Evolutionary conservation across 2,888 invertebrate species (phyloP).

Genomic region (Phlogophora meticulosa): DNA sequence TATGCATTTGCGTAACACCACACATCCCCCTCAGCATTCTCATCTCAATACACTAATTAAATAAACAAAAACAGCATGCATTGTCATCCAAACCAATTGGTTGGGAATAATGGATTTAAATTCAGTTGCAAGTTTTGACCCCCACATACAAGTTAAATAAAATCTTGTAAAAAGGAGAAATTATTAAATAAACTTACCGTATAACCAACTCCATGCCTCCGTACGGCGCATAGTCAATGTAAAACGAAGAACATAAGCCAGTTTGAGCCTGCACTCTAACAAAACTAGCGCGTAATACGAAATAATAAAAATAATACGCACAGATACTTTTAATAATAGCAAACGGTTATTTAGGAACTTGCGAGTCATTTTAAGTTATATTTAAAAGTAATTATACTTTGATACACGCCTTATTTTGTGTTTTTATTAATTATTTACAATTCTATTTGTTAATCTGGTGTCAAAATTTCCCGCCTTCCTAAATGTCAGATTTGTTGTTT

Average conservation of each 20-base stretch:
- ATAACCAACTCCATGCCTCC: conserved; percentile 62
- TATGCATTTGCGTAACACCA: no score
- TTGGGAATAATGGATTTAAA: no score
- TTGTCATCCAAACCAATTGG: no score
- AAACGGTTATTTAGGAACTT: conserved; percentile 22
- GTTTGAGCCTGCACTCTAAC: conserved; percentile 80
- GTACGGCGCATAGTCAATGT: conserved; percentile 66
- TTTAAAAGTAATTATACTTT: neutral
- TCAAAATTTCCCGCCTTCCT: conserved; percentile 37
- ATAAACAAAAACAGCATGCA: no score
- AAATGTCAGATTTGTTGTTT: conserved; percentile 1
- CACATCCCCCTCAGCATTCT: no score
- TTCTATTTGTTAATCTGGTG: neutral
- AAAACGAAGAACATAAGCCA: conserved; percentile 80
- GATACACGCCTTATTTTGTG: neutral
- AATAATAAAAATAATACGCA: conserved; percentile 58
- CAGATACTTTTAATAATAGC: conserved; percentile 29
- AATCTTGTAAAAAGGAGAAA: no score
- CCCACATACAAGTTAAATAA: no score
- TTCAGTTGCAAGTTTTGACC: no score
- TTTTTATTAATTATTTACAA: conserved; percentile 2
- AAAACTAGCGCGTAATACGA: conserved; percentile 72
- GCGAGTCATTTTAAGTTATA: neutral
- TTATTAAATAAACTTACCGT: neutral
- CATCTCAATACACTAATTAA: no score